phyloP scores from a whole-genome alignment of 2,797 vertebrate species.

The Phoxinus dragarum region DNA sequence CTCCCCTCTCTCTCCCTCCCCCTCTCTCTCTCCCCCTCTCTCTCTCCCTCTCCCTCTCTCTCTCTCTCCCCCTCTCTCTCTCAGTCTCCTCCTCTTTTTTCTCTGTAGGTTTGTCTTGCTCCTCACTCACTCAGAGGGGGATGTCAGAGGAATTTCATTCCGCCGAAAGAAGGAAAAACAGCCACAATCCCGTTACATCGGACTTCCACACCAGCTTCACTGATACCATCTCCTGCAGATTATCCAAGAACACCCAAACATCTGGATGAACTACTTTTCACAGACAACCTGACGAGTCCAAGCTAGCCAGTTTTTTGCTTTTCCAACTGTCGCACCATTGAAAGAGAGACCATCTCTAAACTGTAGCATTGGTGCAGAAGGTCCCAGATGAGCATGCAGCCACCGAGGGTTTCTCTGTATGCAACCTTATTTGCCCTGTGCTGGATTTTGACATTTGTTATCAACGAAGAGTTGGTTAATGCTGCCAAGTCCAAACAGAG shows the following conservation, averaged over 20 bases:
- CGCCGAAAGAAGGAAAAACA: conserved; percentile 46
- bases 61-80: conserved; percentile 40
- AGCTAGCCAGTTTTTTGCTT: neutral
- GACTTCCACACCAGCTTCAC: conserved; percentile 11
- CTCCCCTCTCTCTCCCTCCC: conserved; percentile 10
- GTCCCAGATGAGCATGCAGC: conserved; percentile 46
- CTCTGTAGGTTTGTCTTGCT: conserved; percentile 53
- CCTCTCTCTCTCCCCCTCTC: conserved; percentile 9
- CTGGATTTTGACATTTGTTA: conserved; percentile 50
- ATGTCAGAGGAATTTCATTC: conserved; percentile 61
- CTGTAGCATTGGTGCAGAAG: neutral
- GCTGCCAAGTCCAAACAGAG: conserved; percentile 37
- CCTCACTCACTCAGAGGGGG: conserved; percentile 57
- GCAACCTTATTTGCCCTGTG: conserved; percentile 56
- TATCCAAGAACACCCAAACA: neutral
- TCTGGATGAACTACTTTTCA: conserved; percentile 12
- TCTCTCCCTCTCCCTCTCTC: conserved; percentile 5
- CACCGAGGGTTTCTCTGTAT: conserved; percentile 19
- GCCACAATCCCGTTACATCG: conserved; percentile 31
- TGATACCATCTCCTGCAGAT: conserved; percentile 34
- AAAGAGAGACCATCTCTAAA: neutral
- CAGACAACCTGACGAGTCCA: neutral
- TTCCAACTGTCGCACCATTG: neutral
- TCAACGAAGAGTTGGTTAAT: conserved; percentile 19
- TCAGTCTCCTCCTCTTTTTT: conserved; percentile 60